These are phyloP conservation scores for Ceyx margarethae DNA, from an alignment of 2,113 vertebrate species.

Conservation along the genomic window DNA sequence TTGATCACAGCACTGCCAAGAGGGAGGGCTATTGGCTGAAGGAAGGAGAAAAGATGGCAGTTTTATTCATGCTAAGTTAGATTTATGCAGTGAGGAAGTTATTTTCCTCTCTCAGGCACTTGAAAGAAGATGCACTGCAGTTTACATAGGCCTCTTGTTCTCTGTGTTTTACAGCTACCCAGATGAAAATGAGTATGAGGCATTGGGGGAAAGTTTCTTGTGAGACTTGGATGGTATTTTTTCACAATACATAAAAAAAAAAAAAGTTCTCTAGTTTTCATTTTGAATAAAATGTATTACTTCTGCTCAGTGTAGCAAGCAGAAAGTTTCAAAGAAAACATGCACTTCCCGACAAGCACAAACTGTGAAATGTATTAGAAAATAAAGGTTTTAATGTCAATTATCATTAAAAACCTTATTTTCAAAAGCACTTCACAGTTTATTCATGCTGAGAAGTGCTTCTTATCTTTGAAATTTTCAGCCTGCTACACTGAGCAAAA, in stretches of 20 bases:
- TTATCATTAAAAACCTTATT: slow-evolving; percentile 68
- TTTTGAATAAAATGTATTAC: slow-evolving; percentile 16
- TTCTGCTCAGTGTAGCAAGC: slow-evolving; percentile 5
- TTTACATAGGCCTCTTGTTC: not conserved
- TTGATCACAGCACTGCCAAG: not conserved
- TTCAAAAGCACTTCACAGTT: slow-evolving; percentile 62
- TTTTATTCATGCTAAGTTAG: not conserved
- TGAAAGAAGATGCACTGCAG: not conserved
- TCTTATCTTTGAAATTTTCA: slow-evolving; percentile 66
- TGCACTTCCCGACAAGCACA: slow-evolving; percentile 4
- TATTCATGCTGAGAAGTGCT: slow-evolving; percentile 65
- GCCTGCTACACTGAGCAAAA: slow-evolving; percentile 57
- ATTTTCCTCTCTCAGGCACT: not conserved
- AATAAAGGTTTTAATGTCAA: slow-evolving; percentile 68
- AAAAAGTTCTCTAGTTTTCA: not conserved
- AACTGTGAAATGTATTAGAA: slow-evolving; percentile 67
- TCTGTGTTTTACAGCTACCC: not conserved
- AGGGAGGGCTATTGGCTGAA: not conserved
- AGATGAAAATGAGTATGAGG: slow-evolving; percentile 14
- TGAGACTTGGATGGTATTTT: not conserved
- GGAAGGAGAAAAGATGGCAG: not conserved
- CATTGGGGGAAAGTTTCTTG: not conserved
- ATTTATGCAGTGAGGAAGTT: slow-evolving; percentile 12
- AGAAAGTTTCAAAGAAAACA: slow-evolving; percentile 58
- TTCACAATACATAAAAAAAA: not conserved